phyloP scores from a whole-genome alignment of 2,113 vertebrate genomes.

The Engraulis encrasicolus region DNA sequence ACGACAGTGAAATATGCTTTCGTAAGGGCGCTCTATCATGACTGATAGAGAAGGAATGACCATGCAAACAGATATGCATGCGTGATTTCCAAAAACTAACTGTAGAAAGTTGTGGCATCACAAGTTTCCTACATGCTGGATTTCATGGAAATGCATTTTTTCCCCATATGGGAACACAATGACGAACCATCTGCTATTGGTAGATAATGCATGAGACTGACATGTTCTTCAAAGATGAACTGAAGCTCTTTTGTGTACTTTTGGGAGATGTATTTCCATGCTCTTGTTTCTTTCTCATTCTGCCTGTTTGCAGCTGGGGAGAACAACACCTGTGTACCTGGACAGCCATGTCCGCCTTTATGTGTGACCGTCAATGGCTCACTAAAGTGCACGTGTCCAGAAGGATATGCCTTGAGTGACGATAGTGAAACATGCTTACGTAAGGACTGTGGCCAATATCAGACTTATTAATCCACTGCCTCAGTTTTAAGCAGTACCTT shows the following conservation, averaged over 20 bases:
- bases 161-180: no score
- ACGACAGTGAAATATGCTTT: conserved; percentile 61
- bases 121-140: no score
- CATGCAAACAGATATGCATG: not conserved
- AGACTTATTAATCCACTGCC: no score
- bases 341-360: conserved; percentile 76
- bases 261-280: not conserved
- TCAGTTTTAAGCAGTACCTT: no score
- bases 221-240: no score
- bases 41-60: no score
- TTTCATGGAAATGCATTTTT: no score
- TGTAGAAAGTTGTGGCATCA: not conserved
- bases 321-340: conserved; percentile 63
- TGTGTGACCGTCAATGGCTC: conserved; percentile 66
- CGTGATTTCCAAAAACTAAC: not conserved
- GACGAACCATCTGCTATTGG: no score
- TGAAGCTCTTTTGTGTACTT: no score
- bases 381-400: conserved; percentile 70
- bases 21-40: no score
- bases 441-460: no score
- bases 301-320: conserved; percentile 50
- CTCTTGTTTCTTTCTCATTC: not conserved
- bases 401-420: conserved; percentile 72
- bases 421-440: conserved; percentile 74
- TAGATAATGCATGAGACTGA: no score